phyloP scores from a whole-genome alignment of 2,797 vertebrate species.

The Rallus crepitans region DNA sequence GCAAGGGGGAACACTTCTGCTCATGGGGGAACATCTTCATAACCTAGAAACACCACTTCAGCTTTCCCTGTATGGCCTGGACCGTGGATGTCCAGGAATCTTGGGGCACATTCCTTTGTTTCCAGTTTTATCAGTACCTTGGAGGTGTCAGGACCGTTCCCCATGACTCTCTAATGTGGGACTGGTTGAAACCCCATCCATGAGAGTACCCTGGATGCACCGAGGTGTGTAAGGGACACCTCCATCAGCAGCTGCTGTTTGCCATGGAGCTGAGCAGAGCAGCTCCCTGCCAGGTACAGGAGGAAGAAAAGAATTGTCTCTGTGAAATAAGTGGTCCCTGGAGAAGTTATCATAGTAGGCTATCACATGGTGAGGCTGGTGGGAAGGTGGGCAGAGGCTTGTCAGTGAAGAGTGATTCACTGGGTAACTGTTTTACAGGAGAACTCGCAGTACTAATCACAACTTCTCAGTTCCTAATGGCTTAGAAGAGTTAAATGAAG shows the following conservation, averaged over 20 bases:
- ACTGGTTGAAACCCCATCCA: rapidly evolving
- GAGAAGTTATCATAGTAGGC: constrained; percentile 10
- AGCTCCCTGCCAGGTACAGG: not conserved
- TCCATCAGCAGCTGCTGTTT: not conserved
- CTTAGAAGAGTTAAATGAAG: constrained; percentile 21
- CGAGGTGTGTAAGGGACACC: not conserved
- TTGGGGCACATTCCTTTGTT: not conserved
- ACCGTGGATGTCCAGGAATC: not conserved
- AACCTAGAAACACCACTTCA: not conserved
- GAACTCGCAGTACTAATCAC: constrained; percentile 9
- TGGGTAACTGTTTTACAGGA: constrained; percentile 24
- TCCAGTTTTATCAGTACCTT: not conserved
- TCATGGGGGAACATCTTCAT: rapidly evolving
- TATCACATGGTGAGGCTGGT: constrained; percentile 24
- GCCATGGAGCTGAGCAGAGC: not conserved
- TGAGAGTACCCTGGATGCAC: not conserved
- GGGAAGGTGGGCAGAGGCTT: constrained; percentile 44
- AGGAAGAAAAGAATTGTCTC: not conserved
- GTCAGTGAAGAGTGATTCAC: constrained; percentile 51
- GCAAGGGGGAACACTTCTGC: not conserved
- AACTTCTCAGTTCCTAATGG: constrained; percentile 43
- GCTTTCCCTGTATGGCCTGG: not conserved
- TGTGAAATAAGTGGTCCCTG: not conserved
- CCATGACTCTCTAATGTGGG: not conserved
- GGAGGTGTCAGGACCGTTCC: not conserved